Evolutionary conservation across 2,113 vertebrate species (phyloP).

Genomic region (Pyrgilauda ruficollis): DNA sequence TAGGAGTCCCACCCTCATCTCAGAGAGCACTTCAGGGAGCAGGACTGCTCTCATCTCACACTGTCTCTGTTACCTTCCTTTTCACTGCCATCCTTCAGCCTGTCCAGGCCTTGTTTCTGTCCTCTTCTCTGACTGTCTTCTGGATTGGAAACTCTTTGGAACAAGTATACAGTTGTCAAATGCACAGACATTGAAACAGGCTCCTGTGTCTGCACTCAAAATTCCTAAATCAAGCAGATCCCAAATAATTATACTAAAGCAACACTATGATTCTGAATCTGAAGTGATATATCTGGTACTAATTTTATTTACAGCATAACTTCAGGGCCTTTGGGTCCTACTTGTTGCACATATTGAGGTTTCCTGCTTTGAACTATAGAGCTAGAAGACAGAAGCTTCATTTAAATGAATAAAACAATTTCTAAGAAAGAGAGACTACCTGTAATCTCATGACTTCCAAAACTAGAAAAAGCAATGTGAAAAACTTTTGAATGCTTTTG

Average conservation of each 20-base stretch:
- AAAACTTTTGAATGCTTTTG: neutral
- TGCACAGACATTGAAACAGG: neutral
- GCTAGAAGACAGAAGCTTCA: neutral
- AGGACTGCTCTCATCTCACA: neutral
- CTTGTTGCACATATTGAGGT: neutral
- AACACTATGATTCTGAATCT: neutral
- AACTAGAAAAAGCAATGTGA: neutral
- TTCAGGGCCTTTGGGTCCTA: neutral
- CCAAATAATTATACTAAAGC: neutral
- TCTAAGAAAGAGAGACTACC: neutral
- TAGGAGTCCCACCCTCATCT: neutral
- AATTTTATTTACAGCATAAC: neutral
- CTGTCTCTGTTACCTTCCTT: neutral
- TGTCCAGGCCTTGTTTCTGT: neutral
- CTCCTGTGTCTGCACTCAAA: neutral
- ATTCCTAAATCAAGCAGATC: neutral
- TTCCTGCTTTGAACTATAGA: neutral
- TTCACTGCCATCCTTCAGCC: neutral
- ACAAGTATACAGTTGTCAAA: neutral
- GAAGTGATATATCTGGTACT: neutral
- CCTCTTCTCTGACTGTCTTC: neutral
- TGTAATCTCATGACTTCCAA: neutral
- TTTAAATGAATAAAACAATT: neutral
- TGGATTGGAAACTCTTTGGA: neutral
- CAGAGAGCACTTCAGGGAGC: neutral